Evolutionary conservation across 2,888 invertebrate genomes (phyloP), one percentile per base, ranked within the genome.

Genomic region (Athalia rosae): DNA sequence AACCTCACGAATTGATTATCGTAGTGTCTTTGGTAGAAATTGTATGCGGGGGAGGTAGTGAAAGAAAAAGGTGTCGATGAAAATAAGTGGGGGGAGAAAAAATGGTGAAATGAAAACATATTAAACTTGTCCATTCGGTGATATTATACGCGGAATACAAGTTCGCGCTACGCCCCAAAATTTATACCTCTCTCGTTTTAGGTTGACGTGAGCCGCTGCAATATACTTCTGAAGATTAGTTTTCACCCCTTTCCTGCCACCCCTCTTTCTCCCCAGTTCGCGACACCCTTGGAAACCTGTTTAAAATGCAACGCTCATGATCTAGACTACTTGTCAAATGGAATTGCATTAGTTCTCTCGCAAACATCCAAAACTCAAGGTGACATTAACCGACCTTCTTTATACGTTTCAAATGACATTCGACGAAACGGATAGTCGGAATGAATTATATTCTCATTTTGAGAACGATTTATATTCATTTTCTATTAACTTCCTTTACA

Each of bases 301-400:
- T 71, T 71, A 13, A 71, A 71, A 71, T 71, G 71, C 71, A 71
- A 71, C 71, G 50, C 50, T 71, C 71, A 71, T 71, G 58, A 71
- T 71, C 71, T 15, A 82, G 83, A 85, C 84, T 86, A 87, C 87
- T 87, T 87, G 86, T 87, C 87, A 87, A 85, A 85, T 85, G 85
- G 86, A 87, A 86, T 85, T 84, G 81, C 83, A 84, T 87, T 85
- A 85, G 84, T 85, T 83, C 80, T n/a, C 15, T 8, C 13, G 5
- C 53, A 11, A 4, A 9, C 53, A 4, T 53, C n/a, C 3, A 53
- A 11, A 9, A 53, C n/a, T 53, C 53, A n/a, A 53, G n/a, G n/a
- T 53, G 11, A 53, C 53, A n/a, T 53, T 11, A n/a, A 11, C n/a
- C 7, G 4, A 7, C 11, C 53, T 11, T 53, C 11, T 53, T 4